These are phyloP conservation scores for Oasisia sp. DNA, from an alignment of 2,888 invertebrate genomes.

Conservation along the genomic window DNA sequence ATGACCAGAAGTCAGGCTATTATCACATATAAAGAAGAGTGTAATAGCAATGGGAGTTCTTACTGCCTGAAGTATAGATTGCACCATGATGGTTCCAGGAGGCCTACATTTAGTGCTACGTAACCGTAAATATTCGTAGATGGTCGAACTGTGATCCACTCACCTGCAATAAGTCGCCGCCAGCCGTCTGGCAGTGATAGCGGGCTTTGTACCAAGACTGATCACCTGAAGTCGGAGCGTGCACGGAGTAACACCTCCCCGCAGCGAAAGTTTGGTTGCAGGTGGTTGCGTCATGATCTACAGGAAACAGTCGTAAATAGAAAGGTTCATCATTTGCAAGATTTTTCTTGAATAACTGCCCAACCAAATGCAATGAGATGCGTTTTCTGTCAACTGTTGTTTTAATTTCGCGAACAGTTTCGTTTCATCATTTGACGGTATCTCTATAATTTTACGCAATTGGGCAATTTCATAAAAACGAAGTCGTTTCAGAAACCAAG, in stretches of 20 bases:
- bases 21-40: too few relatives aligned
- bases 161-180: neutral
- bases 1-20: too few relatives aligned
- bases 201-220: neutral
- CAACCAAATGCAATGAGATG: neutral
- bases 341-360: neutral
- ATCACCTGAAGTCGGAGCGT: neutral
- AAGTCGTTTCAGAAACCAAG: too few relatives aligned
- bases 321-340: neutral
- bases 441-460: too few relatives aligned
- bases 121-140: neutral
- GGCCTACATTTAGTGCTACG: neutral
- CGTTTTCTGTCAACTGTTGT: too few relatives aligned
- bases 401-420: too few relatives aligned
- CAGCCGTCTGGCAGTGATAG: neutral
- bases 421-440: too few relatives aligned
- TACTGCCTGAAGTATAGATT: neutral
- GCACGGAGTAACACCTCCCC: neutral
- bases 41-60: too few relatives aligned
- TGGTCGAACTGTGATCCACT: neutral
- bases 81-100: neutral
- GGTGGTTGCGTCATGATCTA: neutral
- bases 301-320: neutral
- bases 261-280: neutral
- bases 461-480: too few relatives aligned